Percentiles rank a stretch among this genome's conserved stretches.
phyloP scores from a whole-genome alignment of 2,113 vertebrate genomes.

The Labeo catla region DNA sequence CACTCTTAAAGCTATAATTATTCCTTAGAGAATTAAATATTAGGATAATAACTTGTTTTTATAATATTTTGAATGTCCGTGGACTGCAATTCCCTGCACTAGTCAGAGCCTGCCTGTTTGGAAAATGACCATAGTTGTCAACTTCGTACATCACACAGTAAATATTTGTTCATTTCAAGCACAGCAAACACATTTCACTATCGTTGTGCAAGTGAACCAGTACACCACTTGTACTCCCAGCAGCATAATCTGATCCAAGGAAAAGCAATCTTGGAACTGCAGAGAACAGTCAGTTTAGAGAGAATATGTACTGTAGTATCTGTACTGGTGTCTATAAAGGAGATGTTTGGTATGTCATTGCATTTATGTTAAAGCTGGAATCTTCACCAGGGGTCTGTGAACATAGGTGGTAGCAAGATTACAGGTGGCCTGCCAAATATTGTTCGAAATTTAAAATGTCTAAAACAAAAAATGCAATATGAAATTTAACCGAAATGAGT shows the following conservation, averaged over 20 bases:
- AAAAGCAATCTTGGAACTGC: conserved; percentile 32
- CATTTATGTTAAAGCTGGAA: not conserved
- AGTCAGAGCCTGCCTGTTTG: not conserved
- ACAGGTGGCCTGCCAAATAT: not conserved
- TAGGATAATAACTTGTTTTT: not conserved
- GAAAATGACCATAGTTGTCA: not conserved
- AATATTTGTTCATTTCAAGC: conserved; percentile 26
- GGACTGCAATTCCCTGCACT: not conserved
- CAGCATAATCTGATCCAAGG: conserved; percentile 18
- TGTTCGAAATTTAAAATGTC: not conserved
- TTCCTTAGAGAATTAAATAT: not conserved
- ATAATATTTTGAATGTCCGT: not conserved
- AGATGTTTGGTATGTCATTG: not conserved
- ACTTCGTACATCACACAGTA: not conserved
- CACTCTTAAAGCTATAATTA: conserved; percentile 8
- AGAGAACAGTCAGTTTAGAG: conserved; percentile 27
- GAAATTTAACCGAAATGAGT: not conserved
- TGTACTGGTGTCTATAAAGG: not conserved
- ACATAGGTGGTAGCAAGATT: not conserved
- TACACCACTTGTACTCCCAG: not conserved
- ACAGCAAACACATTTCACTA: conserved; percentile 17
- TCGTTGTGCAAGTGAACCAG: not conserved
- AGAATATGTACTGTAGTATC: not conserved
- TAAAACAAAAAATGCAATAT: not conserved
- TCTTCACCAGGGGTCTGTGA: not conserved